Evolutionary conservation across 2,113 vertebrate genomes (phyloP), one percentile per base, ranked within the genome.

Genomic region (Campylomormyrus numenius): DNA sequence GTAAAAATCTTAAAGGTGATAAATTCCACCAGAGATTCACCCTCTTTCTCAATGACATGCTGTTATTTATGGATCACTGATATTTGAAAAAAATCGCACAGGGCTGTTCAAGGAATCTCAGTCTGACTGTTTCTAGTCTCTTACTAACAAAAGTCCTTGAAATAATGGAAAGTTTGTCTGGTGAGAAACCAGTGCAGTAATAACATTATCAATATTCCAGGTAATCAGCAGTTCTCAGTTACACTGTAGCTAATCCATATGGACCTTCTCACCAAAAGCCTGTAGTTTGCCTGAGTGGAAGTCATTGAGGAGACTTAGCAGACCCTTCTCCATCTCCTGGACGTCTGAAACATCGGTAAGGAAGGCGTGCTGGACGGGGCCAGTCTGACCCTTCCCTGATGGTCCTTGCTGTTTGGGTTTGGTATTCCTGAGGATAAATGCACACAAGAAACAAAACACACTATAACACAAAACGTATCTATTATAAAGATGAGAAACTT

Each of bases 251-350:
- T 24, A 85, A 11, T 46, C 80, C 80, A 84, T 84, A 31, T 35
- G 11, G 70, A 74, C 19, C 8, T 8, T 84, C 89, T 94, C 95
- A 98, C 98, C 98, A 93, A 99, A 99, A 0, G 98, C 98, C 92
- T 99, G 98, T 42, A 99, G 96, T 95, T 99, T 99, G 88, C 98
- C 98, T 88, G 97, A 99, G 92, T 99, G 98, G 94, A 99, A 99
- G 94, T 99, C 98, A n/a, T 99, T 98, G 70, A 99, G 94, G 87
- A 99, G 98, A 87, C 98, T 96, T 3, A 99, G 95, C 50, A 99
- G 96, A 10, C 98, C 98, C 19, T 97, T 97, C 93, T 99, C 98
- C 98, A 99, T 99, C 93, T 99, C 98, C 91, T 99, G 98, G 0
- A 99, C 98, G 17, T 99, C 98, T 0, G 98, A 99, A 8, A 99